Evolutionary conservation across 2,888 invertebrate genomes (phyloP).

Genomic region (Sphaeridia pumilis): DNA sequence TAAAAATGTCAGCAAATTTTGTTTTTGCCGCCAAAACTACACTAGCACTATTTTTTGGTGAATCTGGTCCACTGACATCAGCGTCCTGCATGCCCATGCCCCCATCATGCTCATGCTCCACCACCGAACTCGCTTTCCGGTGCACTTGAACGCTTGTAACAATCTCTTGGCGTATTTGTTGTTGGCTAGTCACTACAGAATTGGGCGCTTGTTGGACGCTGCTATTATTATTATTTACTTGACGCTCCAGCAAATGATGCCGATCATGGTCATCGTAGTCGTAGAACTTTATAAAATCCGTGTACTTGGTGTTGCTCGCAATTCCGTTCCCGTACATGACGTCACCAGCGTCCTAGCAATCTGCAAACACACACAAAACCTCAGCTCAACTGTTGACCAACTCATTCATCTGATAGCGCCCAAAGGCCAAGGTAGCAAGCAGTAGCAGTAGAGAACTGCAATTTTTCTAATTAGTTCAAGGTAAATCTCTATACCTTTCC

Average conservation of each 20-base stretch:
- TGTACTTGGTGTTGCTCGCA: conserved; percentile 27
- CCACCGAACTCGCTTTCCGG: not conserved
- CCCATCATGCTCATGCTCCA: not conserved
- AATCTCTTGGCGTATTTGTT: too few relatives aligned
- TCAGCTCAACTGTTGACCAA: too few relatives aligned
- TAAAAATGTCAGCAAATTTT: conserved; percentile 30
- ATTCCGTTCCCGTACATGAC: conserved; percentile 13
- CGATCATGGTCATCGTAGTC: conserved; percentile 7
- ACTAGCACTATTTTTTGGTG: not conserved
- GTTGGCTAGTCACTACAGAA: too few relatives aligned
- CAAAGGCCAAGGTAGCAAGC: too few relatives aligned
- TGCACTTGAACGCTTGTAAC: not conserved
- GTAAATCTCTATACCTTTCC: too few relatives aligned
- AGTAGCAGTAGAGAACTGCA: too few relatives aligned
- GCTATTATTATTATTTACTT: not conserved
- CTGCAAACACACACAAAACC: too few relatives aligned
- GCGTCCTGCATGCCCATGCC: not conserved
- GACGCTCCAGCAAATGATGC: not conserved
- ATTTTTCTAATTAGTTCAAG: too few relatives aligned
- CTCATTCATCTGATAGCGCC: too few relatives aligned
- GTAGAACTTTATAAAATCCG: conserved; percentile 24
- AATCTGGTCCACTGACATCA: conserved; percentile 1
- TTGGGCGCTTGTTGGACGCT: too few relatives aligned
- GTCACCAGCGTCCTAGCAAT: too few relatives aligned
- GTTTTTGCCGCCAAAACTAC: conserved; percentile 12